phyloP scores from a whole-genome alignment of 2,888 invertebrate species.

The Miltochrista miniata region DNA sequence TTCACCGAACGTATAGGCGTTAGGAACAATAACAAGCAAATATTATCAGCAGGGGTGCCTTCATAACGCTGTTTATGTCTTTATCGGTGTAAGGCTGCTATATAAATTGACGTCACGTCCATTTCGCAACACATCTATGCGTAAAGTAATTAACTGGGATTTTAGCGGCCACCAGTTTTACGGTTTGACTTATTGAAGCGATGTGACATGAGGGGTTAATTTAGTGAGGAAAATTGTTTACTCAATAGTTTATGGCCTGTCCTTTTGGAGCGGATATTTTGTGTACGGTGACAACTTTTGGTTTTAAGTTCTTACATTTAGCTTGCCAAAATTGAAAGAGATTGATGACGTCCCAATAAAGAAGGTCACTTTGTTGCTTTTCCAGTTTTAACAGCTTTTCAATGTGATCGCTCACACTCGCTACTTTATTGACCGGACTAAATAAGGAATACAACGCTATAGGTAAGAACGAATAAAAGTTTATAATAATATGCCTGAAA shows the following conservation, averaged over 20 bases:
- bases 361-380: no score
- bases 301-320: no score
- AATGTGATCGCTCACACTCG: no score
- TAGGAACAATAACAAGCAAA: slow-evolving; percentile 57
- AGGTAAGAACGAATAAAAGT: no score
- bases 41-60: slow-evolving; percentile 56
- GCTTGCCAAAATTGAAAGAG: no score
- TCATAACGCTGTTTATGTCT: slow-evolving; percentile 60
- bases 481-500: no score
- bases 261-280: no score
- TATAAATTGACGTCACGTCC: slow-evolving; percentile 32
- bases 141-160: slow-evolving; percentile 16
- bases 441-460: no score
- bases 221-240: background rate
- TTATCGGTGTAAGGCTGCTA: slow-evolving; percentile 44
- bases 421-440: no score
- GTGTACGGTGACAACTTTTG: no score
- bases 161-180: slow-evolving; percentile 11
- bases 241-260: background rate
- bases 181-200: slow-evolving; percentile 9
- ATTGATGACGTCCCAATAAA: no score
- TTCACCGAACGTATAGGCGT: slow-evolving; percentile 41
- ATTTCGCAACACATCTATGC: slow-evolving; percentile 20
- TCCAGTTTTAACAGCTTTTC: no score
- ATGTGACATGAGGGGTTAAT: slow-evolving; percentile 2